phyloP scores from a whole-genome alignment of 2,797 vertebrate genomes.

The Cottoperca gobio region DNA sequence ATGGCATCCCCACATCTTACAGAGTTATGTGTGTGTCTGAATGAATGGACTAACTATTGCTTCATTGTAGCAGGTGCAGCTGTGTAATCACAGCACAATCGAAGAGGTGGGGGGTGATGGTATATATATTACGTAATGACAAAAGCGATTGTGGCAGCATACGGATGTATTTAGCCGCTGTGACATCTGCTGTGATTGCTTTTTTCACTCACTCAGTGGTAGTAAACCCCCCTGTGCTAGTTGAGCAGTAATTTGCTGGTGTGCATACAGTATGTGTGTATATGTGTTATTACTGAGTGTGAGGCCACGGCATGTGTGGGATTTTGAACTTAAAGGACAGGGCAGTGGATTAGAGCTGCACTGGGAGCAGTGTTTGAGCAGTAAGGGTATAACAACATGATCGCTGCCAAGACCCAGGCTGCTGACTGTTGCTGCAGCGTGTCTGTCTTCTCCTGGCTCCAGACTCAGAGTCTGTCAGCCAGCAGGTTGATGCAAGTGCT shows the following conservation, averaged over 20 bases:
- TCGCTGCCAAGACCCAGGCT: conserved; percentile 62
- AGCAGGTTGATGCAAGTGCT: conserved; percentile 12
- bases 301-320: conserved; percentile 65
- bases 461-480: conserved; percentile 27
- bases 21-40: conserved; percentile 24
- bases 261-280: conserved; percentile 43
- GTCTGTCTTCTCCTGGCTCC: conserved; percentile 35
- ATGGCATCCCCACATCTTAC: conserved; percentile 18
- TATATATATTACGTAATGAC: conserved; percentile 47
- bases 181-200: conserved; percentile 80
- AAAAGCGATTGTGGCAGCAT: conserved; percentile 65
- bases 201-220: conserved; percentile 59
- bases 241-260: conserved; percentile 61
- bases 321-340: conserved; percentile 72
- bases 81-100: conserved; percentile 43
- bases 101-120: background rate
- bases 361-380: conserved; percentile 62
- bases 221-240: conserved; percentile 38
- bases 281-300: conserved; percentile 50
- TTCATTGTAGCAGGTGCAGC: conserved; percentile 66
- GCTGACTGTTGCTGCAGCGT: conserved; percentile 50
- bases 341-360: conserved; percentile 74
- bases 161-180: conserved; percentile 57
- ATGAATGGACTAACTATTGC: conserved; percentile 48
- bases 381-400: conserved; percentile 67